Base-by-base conservation (phyloP, 2,113 vertebrate species). In the Albula glossodonta region DNA sequence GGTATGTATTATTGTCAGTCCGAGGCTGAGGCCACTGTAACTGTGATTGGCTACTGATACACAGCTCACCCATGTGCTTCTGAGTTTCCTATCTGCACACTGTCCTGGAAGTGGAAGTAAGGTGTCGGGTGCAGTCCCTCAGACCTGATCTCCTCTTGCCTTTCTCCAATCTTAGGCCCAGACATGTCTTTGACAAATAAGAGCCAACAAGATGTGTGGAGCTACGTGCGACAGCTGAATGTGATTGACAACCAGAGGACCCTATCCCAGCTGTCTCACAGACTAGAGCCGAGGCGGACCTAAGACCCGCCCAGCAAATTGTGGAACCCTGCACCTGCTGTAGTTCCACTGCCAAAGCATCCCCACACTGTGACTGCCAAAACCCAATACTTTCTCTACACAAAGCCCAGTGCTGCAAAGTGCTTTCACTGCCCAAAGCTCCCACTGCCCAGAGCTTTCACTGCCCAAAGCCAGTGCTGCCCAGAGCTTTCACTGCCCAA, bases 211-310 rank as follows among this genome's bases (percentile, higher is more conserved):
- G 98, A 99, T 60, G 96, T 98, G 90, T 96, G 96, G 90, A 96
- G 94, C 89, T 99, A 99, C 41, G 96, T 99, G 31, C 97, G 97
- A 85, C 98, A 98, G 93, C 96, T 99, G 94, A 96, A 94, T 88
- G 96, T 98, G 95, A 99, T 99, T 90, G 98, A 99, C 96, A 99
- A 99, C 96, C 98, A 99, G 95, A 98, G 98, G 94, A 98, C 96
- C 86, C 95, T 99, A 89, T 98, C 97, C 66, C 98, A 98, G 94
- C 96, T 99, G 92, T 99, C 98, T 89, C 97, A 99, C 86, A 94
- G 96, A 84, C 96, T 99, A 83, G 98, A 99, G 92, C 98, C 98
- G 63, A 97, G 97, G 77, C 95, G 97, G 90, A 94, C 97, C 88
- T 99, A 95, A 97, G 94, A 85, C 50, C 70, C 51, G 17, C n/a